A percentile compares a stretch with the other conserved stretches of the same genome.
phyloP scores from a whole-genome alignment of 1,140 invertebrate species.

The Hypsibius dujardini region DNA sequence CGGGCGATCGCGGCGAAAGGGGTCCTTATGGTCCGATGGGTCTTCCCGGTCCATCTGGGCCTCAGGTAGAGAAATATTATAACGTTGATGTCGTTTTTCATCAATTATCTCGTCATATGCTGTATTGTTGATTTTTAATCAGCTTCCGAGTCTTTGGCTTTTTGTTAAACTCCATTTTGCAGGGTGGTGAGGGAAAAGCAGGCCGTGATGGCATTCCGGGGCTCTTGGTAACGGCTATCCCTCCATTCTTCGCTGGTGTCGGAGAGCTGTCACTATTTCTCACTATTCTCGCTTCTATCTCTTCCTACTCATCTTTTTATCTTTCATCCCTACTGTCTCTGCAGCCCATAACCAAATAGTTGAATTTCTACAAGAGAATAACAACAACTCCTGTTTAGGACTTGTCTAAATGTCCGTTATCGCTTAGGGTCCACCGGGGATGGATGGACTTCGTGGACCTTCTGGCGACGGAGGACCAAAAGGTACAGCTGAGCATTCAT shows the following conservation, averaged over 20 bases:
- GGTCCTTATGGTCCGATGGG: conserved; percentile 34
- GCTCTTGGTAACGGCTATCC: background rate
- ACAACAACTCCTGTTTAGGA: too few relatives aligned
- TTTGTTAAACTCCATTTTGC: background rate
- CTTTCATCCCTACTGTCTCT: too few relatives aligned
- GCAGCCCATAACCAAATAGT: too few relatives aligned
- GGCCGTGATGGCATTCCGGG: conserved; percentile 12
- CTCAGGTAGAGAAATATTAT: conserved; percentile 52
- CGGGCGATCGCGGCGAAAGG: conserved; percentile 2
- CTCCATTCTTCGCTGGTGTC: background rate
- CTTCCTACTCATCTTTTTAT: too few relatives aligned
- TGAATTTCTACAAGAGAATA: too few relatives aligned
- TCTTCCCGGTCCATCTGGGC: conserved; percentile 76
- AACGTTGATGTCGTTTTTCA: too few relatives aligned
- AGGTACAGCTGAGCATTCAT: background rate
- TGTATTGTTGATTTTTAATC: background rate
- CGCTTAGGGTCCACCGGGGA: conserved; percentile 46
- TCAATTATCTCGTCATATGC: too few relatives aligned
- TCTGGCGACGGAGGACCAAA: conserved; percentile 59
- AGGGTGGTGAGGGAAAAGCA: conserved; percentile 3
- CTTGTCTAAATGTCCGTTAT: too few relatives aligned
- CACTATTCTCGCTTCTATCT: background rate
- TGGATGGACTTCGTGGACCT: conserved; percentile 59
- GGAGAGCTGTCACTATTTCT: background rate
- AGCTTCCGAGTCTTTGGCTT: background rate